Evolutionary conservation across 2,797 vertebrate species (phyloP).

Genomic region (Taeniopygia guttata): DNA sequence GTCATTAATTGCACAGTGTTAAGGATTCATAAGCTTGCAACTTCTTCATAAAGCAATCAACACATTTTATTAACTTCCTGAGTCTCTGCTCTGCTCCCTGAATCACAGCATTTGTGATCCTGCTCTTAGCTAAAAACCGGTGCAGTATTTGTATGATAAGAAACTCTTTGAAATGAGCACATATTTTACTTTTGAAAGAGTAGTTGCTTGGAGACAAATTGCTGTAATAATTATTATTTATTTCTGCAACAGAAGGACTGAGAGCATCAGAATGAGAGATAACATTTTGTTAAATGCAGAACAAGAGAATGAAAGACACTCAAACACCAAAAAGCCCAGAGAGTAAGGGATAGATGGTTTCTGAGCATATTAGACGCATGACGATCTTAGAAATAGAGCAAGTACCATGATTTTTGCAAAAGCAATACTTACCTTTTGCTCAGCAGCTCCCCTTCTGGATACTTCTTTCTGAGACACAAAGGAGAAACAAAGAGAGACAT

Average conservation of each 20-base stretch:
- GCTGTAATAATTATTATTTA: neutral
- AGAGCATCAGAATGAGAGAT: neutral
- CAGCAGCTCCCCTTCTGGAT: neutral
- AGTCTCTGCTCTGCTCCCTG: neutral
- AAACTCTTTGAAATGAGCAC: neutral
- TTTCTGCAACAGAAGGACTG: neutral
- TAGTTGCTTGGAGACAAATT: neutral
- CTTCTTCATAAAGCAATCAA: conserved; percentile 56
- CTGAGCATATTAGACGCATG: accelerated
- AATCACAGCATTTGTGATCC: neutral
- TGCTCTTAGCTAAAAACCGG: neutral
- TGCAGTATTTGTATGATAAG: conserved; percentile 1
- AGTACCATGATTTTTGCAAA: neutral
- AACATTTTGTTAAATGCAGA: neutral
- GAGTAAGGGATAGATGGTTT: neutral
- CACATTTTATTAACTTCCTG: conserved; percentile 41
- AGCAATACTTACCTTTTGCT: neutral
- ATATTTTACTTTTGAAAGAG: conserved; percentile 11
- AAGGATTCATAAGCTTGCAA: conserved; percentile 41
- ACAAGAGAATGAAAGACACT: neutral
- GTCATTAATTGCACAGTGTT: conserved; percentile 31
- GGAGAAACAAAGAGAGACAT: neutral
- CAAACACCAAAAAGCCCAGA: neutral
- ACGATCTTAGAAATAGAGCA: neutral
- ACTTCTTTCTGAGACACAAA: neutral